Evolutionary conservation across 2,888 invertebrate species (phyloP).

Genomic region (Leucophora obtusa): DNA sequence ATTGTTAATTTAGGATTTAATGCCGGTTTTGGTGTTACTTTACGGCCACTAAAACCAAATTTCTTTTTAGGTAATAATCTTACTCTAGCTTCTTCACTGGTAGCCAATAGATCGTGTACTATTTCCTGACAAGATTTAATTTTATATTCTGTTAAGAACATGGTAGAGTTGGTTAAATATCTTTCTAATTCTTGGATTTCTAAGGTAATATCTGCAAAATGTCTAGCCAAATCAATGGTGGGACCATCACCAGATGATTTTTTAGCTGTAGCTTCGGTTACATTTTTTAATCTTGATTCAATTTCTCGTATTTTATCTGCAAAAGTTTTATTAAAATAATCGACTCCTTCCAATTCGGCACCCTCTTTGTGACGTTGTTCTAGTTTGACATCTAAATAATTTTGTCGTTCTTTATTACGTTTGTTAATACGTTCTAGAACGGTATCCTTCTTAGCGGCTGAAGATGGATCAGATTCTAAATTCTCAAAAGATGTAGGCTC

Average conservation of each 20-base stretch:
- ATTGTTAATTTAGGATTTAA: constrained; percentile 69
- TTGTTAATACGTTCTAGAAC: constrained; percentile 76
- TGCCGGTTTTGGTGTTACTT: constrained; percentile 72
- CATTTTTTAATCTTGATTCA: constrained; percentile 81
- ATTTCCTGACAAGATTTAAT: constrained; percentile 87
- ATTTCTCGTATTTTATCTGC: constrained; percentile 83
- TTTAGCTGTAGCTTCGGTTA: constrained; percentile 72
- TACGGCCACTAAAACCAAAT: constrained; percentile 90
- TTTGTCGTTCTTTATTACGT: constrained; percentile 77
- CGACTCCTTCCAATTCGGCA: constrained; percentile 78
- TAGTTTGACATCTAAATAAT: constrained; percentile 74
- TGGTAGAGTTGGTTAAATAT: constrained; percentile 87
- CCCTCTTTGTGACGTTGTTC: constrained; percentile 75
- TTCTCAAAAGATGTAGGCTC: constrained; percentile 16
- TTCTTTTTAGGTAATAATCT: constrained; percentile 89
- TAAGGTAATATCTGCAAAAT: constrained; percentile 85
- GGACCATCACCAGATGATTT: constrained; percentile 64
- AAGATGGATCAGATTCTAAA: constrained; percentile 29
- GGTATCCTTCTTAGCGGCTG: constrained; percentile 71
- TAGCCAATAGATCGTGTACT: constrained; percentile 85
- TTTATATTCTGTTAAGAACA: constrained; percentile 89
- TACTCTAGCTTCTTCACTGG: constrained; percentile 85
- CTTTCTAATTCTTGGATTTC: constrained; percentile 88
- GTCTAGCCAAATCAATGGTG: constrained; percentile 78
- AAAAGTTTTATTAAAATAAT: constrained; percentile 85